phyloP scores from a whole-genome alignment of 2,113 vertebrate species.

The Dipodomys stephensi region DNA sequence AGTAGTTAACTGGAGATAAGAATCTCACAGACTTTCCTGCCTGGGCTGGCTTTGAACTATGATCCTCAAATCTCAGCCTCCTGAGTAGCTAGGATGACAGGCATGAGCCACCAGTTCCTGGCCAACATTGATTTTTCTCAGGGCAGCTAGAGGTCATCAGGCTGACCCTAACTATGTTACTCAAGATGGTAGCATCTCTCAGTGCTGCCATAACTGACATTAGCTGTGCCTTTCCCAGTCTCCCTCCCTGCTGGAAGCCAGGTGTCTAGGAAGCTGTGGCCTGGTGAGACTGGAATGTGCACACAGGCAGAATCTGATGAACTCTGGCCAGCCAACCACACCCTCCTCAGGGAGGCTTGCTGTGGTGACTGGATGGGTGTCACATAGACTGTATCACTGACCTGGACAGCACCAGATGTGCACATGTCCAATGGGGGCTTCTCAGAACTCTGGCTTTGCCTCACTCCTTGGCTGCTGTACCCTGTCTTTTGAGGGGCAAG shows the following conservation, averaged over 20 bases:
- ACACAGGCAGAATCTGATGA: background rate
- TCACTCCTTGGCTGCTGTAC: background rate
- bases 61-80: no score
- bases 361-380: background rate
- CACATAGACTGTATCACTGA: background rate
- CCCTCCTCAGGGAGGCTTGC: background rate
- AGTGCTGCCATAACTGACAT: background rate
- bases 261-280: background rate
- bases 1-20: no score
- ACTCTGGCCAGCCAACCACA: background rate
- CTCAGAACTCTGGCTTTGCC: background rate
- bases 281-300: background rate
- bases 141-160: background rate
- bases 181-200: background rate
- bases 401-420: background rate
- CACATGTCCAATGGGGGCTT: background rate
- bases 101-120: no score
- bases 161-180: background rate
- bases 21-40: no score
- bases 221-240: background rate
- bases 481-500: background rate
- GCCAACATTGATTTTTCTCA: constrained; percentile 48
- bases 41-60: no score
- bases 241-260: background rate
- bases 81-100: no score